phyloP scores from a whole-genome alignment of 2,888 invertebrate species.

The Callyntrura guangdongensis region DNA sequence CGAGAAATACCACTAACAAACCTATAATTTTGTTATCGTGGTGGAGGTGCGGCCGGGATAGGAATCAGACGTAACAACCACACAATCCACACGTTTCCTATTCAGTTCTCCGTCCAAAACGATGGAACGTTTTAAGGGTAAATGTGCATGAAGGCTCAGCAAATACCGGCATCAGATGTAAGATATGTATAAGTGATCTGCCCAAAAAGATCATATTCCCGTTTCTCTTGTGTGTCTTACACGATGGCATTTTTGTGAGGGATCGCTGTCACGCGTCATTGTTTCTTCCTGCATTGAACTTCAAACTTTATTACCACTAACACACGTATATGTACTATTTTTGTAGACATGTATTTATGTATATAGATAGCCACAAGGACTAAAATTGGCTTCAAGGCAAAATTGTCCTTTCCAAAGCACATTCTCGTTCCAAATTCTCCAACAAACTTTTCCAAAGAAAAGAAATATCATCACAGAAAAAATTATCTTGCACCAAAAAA shows the following conservation, averaged over 20 bases:
- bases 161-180: not conserved
- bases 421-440: not conserved
- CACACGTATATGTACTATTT: no score
- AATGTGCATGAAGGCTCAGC: not conserved
- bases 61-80: conserved; percentile 25
- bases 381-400: no score
- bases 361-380: no score
- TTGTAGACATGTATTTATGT: no score
- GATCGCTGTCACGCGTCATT: conserved; percentile 74
- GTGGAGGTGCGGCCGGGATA: not conserved
- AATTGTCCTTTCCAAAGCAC: no score
- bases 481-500: conserved; percentile 30
- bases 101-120: not conserved
- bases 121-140: not conserved
- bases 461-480: not conserved
- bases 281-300: conserved; percentile 62
- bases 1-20: conserved; percentile 1
- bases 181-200: not conserved
- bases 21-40: conserved; percentile 15
- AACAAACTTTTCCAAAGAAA: not conserved
- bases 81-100: conserved; percentile 5
- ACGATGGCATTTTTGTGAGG: conserved; percentile 33
- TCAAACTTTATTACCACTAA: not conserved
- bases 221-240: not conserved
- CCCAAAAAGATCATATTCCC: conserved; percentile 32